Conservation (phyloP, 2,113 vertebrate species). For the Cavia aperea region DNA sequence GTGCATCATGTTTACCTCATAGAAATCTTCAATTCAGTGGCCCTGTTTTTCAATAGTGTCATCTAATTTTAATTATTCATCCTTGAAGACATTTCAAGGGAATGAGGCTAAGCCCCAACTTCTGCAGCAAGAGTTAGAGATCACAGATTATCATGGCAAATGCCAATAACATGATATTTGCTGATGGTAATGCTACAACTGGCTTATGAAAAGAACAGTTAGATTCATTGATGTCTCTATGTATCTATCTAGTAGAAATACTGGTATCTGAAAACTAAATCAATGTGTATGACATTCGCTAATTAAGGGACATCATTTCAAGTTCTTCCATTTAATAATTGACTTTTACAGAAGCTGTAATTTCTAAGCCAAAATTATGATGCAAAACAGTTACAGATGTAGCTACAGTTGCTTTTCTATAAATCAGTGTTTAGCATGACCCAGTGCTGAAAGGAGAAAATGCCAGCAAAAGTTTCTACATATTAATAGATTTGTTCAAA, state of each 20-base stretch:
- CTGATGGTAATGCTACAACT: neutral
- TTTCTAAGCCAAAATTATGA: conserved; percentile 51
- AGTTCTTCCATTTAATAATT: conserved; percentile 52
- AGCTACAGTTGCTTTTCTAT: conserved; percentile 2
- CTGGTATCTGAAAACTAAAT: conserved; percentile 29
- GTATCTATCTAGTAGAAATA: conserved; percentile 16
- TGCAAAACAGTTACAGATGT: neutral
- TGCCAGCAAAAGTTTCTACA: neutral
- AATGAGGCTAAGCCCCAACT: neutral
- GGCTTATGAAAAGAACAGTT: neutral
- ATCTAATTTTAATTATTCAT: neutral
- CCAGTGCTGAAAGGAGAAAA: neutral
- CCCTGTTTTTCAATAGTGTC: neutral
- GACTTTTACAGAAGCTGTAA: conserved; percentile 26
- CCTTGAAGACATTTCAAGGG: neutral
- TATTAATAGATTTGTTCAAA: conserved; percentile 18
- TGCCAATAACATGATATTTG: neutral
- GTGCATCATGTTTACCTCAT: neutral
- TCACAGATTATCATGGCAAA: neutral
- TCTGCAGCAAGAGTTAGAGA: neutral
- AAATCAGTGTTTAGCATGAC: conserved; percentile 34
- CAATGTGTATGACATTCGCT: neutral
- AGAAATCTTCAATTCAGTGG: neutral
- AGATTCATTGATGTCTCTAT: neutral
- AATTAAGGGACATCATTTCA: conserved; percentile 48